phyloP scores from a whole-genome alignment of 2,113 vertebrate genomes.

The Lepisosteus oculatus region DNA sequence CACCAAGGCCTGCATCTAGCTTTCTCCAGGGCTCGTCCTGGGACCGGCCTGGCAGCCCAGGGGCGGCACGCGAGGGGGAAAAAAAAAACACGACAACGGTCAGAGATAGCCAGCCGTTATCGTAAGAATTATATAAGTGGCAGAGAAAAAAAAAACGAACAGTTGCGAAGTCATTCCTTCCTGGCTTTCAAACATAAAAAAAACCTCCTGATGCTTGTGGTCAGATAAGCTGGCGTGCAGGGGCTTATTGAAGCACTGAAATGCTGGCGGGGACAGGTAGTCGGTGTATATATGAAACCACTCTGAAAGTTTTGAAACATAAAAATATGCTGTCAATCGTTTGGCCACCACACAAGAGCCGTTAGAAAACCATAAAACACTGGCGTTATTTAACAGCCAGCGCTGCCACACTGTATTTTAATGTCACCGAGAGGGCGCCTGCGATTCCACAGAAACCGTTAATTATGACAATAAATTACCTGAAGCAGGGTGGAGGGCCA shows the following conservation, averaged over 20 bases:
- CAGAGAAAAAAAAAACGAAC: conserved; percentile 14
- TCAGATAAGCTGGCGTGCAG: conserved; percentile 2
- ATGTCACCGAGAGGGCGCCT: background rate
- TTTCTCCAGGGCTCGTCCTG: too few species aligned
- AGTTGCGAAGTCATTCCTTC: conserved; percentile 33
- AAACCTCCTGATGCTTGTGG: conserved; percentile 5
- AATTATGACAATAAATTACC: background rate
- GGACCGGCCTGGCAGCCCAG: too few species aligned
- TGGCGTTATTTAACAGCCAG: background rate
- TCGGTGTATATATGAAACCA: background rate
- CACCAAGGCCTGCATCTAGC: too few species aligned
- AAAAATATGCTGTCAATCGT: background rate
- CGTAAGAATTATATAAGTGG: conserved; percentile 34
- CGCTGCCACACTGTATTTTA: background rate
- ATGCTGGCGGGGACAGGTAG: background rate
- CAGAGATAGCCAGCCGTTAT: conserved; percentile 12
- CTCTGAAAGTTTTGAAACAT: background rate
- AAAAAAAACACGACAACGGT: background rate
- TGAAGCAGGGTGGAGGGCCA: too few species aligned
- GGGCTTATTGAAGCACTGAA: background rate
- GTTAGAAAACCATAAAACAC: background rate
- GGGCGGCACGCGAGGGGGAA: too few species aligned
- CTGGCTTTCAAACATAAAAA: conserved; percentile 26
- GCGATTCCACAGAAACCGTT: background rate
- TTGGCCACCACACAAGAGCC: background rate